phyloP scores from a whole-genome alignment of 2,113 vertebrate species.

The Ptychochromis oligacanthus region DNA sequence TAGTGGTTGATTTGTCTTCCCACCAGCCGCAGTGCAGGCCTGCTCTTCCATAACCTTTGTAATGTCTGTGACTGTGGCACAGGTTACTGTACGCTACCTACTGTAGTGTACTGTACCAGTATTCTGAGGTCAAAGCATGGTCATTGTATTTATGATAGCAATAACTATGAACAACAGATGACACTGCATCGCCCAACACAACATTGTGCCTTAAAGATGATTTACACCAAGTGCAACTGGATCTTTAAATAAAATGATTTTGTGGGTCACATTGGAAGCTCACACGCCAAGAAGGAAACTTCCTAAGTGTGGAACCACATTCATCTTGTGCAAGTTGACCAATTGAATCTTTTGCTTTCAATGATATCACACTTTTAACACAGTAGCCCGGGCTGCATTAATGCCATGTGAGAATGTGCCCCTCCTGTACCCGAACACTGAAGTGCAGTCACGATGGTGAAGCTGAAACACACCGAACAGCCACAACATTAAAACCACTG shows the following conservation, averaged over 20 bases:
- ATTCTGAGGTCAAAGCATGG: background rate
- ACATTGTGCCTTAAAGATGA: constrained; percentile 38
- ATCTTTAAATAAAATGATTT: background rate
- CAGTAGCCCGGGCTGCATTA: background rate
- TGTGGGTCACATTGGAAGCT: background rate
- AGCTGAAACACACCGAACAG: background rate
- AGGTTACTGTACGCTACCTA: background rate
- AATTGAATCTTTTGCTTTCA: background rate
- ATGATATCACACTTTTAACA: background rate
- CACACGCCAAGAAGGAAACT: background rate
- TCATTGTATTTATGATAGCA: background rate
- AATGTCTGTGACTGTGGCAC: background rate
- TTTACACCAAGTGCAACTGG: constrained; percentile 50
- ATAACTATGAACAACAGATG: background rate
- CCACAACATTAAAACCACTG: background rate
- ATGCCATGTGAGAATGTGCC: background rate
- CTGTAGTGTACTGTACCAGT: constrained; percentile 11
- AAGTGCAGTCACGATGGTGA: background rate
- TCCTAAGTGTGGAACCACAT: background rate
- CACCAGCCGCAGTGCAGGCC: background rate
- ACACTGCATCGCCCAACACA: background rate
- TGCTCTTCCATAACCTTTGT: constrained; percentile 1
- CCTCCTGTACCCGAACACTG: background rate
- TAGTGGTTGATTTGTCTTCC: background rate
- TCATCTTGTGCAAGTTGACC: background rate